phyloP scores from a whole-genome alignment of 2,888 invertebrate genomes.

The Adelphocoris suturalis region DNA sequence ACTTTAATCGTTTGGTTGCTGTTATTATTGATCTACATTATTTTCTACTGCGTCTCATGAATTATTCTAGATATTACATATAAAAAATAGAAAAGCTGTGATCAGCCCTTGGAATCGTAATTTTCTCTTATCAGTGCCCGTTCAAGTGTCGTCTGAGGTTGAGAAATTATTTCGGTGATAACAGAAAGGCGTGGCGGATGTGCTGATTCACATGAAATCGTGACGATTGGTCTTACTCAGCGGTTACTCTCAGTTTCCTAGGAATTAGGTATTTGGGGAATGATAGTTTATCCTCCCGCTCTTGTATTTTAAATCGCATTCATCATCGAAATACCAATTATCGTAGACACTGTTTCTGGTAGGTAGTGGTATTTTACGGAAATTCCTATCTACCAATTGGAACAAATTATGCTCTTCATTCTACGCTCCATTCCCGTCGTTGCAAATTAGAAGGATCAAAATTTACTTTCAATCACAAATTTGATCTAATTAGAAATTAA shows the following conservation, averaged over 20 bases:
- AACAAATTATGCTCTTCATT: no score
- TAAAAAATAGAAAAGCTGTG: not conserved
- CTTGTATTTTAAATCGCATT: no score
- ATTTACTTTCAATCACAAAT: no score
- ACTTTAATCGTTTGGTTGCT: no score
- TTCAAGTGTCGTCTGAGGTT: constrained; percentile 17
- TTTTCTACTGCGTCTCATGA: not conserved
- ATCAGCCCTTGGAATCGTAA: not conserved
- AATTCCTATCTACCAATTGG: no score
- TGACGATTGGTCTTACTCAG: not conserved
- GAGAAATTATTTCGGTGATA: not conserved
- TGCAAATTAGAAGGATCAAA: no score
- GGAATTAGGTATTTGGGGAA: not conserved
- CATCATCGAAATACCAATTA: no score
- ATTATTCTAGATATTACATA: not conserved
- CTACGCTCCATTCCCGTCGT: no score
- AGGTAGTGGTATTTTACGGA: no score
- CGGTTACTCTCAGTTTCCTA: constrained; percentile 1
- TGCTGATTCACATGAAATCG: constrained; percentile 19
- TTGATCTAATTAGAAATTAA: no score
- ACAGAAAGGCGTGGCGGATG: constrained; percentile 12
- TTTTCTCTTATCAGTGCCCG: constrained; percentile 24
- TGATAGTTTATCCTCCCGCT: no score
- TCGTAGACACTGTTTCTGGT: no score
- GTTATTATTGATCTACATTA: not conserved